phyloP scores from a whole-genome alignment of 1,140 invertebrate species.

The Asbolus verrucosus region DNA sequence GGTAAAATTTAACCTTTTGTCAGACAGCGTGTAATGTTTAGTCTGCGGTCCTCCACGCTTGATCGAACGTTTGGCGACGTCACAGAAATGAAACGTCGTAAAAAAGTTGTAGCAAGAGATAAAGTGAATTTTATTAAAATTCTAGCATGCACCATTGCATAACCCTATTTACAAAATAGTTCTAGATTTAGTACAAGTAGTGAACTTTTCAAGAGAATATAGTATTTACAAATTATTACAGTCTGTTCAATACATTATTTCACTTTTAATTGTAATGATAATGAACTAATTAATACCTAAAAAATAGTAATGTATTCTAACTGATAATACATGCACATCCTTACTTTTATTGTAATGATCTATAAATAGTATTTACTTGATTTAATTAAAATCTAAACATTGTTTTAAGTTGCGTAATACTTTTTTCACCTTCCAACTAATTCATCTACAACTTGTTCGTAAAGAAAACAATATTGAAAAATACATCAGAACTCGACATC shows the following conservation, averaged over 20 bases:
- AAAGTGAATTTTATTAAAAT: conserved; percentile 61
- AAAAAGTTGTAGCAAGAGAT: conserved; percentile 53
- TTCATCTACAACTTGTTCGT: conserved; percentile 4
- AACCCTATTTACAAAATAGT: conserved; percentile 59
- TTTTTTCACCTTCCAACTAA: too few species aligned
- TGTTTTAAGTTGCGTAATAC: conserved; percentile 3
- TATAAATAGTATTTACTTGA: conserved; percentile 37
- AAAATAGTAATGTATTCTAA: conserved; percentile 50
- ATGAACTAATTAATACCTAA: conserved; percentile 43
- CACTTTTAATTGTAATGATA: conserved; percentile 26
- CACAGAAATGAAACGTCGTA: not conserved
- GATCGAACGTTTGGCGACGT: too few species aligned
- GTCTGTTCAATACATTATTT: conserved; percentile 50
- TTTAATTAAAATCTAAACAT: conserved; percentile 19
- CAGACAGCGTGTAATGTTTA: too few species aligned
- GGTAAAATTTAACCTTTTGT: too few species aligned
- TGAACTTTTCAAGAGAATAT: conserved; percentile 56
- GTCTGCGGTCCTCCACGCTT: too few species aligned
- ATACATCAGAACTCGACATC: conserved; percentile 24
- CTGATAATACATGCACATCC: conserved; percentile 50
- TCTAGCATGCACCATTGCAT: conserved; percentile 58
- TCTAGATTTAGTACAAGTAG: conserved; percentile 56
- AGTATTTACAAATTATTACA: conserved; percentile 57
- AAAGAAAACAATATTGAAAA: conserved; percentile 25
- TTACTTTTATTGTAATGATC: conserved; percentile 34